phyloP scores from a whole-genome alignment of 1,140 invertebrate species.

The Triops longicaudatus region DNA sequence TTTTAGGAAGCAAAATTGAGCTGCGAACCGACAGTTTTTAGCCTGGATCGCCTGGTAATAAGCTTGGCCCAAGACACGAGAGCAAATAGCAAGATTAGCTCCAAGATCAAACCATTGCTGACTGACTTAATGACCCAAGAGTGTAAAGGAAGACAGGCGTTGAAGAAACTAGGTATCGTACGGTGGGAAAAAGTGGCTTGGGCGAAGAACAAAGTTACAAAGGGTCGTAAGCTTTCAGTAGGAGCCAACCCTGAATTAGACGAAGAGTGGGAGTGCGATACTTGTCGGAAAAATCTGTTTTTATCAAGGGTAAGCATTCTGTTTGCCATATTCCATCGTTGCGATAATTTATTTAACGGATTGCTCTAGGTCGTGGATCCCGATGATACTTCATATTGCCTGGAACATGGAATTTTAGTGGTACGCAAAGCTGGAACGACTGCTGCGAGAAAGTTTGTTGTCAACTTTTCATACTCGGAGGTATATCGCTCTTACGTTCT shows the following conservation, averaged over 20 bases:
- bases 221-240: slow-evolving; percentile 39
- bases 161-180: slow-evolving; percentile 50
- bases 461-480: neutral
- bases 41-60: slow-evolving; percentile 72
- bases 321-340: neutral
- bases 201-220: slow-evolving; percentile 41
- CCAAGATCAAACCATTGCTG: slow-evolving; percentile 45
- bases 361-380: neutral
- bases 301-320: slow-evolving; percentile 55
- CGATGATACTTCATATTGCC: neutral
- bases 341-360: neutral
- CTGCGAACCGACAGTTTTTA: slow-evolving; percentile 84
- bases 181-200: slow-evolving; percentile 42
- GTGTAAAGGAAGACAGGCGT: slow-evolving; percentile 45
- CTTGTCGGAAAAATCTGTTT: slow-evolving; percentile 66
- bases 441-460: neutral
- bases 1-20: slow-evolving; percentile 68
- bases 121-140: slow-evolving; percentile 47
- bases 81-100: slow-evolving; percentile 55
- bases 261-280: slow-evolving; percentile 66
- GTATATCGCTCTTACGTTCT: neutral
- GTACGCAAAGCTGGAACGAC: neutral
- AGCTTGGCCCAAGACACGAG: slow-evolving; percentile 63
- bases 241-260: slow-evolving; percentile 49
- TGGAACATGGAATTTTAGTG: neutral